Base-by-base conservation (phyloP, 2,888 invertebrate genomes). In the Ceratothoa steindachneri region DNA sequence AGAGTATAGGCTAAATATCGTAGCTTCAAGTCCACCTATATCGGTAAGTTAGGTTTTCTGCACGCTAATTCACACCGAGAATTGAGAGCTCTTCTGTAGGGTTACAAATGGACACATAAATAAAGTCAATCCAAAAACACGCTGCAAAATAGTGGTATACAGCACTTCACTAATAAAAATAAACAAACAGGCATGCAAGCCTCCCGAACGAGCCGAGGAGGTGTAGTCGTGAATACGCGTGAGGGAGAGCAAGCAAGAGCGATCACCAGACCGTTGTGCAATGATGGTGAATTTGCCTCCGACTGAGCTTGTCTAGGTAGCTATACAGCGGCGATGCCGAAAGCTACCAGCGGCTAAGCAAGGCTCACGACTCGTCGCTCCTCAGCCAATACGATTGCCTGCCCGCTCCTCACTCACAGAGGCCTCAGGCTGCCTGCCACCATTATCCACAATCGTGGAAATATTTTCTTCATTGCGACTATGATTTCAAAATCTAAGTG, bases 361-460 rank as follows among this genome's bases (percentile, higher is more conserved):
- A 75, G 75, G 68, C 30, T 41, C 41, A 68, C 68, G 0, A 27
- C 2, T 60, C 60, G 60, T 60, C 60, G 60, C 27, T 60, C 27
- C 22, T 60, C 60, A 60, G 60, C 2, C 55, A 55, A 55, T 55
- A 55, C 55, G 27, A 60, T 60, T 60, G 2, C 66, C 66, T 60
- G 60, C 60, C 60, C 60, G 60, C 24, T 60, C 55, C 22, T 55
- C 9, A 60, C 60, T 60, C 60, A 51, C 70, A 67, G 41, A 67
- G 41, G 60, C 67, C 52, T 67, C 51, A 55, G 60, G 69, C 66
- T 74, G 70, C 71, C 75, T 64, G 66, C 69, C 75, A 72, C 69
- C 55, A 75, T 68, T 75, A 75, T 75, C 75, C 75, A 72, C 75
- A 75, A 75, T 75, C 75, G 72, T 75, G 75, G 75, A 75, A 75